phyloP scores from a whole-genome alignment of 2,888 invertebrate species.

The Celastrina argiolus region DNA sequence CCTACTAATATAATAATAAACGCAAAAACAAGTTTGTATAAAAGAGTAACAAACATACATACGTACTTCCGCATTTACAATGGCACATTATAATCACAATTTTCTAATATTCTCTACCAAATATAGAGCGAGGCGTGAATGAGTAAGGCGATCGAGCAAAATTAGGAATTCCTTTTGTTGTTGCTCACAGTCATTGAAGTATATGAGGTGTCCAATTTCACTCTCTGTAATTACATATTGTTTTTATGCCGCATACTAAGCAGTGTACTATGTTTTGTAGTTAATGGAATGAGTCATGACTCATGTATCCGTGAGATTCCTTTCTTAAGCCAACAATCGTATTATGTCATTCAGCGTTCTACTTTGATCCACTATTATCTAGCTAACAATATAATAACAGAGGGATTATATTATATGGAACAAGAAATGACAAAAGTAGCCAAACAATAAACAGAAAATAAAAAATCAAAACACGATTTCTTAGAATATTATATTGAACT shows the following conservation, averaged over 20 bases:
- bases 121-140: background rate
- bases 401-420: background rate
- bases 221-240: background rate
- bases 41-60: too few species aligned
- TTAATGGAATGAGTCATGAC: background rate
- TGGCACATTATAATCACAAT: background rate
- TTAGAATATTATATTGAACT: background rate
- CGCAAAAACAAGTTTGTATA: too few species aligned
- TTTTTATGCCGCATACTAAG: slow-evolving; percentile 1
- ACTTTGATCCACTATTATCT: background rate
- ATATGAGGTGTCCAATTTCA: background rate
- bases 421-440: background rate
- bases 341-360: slow-evolving; percentile 2
- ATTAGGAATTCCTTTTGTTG: background rate
- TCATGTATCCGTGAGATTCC: slow-evolving; percentile 12
- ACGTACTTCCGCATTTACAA: too few species aligned
- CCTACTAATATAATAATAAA: too few species aligned
- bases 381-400: background rate
- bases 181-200: background rate
- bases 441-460: background rate
- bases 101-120: background rate
- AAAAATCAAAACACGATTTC: background rate
- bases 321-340: slow-evolving; percentile 2
- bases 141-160: background rate
- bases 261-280: background rate